Conservation (phyloP, 37 sponge, comb jelly and placozoan genomes). For the Crambe crambe region DNA sequence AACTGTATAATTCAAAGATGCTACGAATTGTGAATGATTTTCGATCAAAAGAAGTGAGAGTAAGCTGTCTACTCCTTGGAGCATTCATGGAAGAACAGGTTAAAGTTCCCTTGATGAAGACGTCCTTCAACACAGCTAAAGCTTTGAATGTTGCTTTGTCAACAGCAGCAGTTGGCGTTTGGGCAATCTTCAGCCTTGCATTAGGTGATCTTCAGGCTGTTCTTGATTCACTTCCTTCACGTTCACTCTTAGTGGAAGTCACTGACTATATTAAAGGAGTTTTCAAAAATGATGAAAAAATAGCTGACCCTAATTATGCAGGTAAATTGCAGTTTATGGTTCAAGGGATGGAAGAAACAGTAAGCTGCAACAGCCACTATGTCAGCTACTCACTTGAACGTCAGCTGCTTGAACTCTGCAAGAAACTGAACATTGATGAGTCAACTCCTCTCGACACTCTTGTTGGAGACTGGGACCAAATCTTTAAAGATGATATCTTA, state of each 20-base stretch:
- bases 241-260: slow-evolving; percentile 32
- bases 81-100: slow-evolving; percentile 68
- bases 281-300: neutral
- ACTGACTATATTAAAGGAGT: slow-evolving; percentile 43
- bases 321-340: slow-evolving; percentile 60
- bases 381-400: slow-evolving; percentile 71
- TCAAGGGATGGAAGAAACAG: slow-evolving; percentile 44
- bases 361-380: slow-evolving; percentile 58
- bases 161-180: slow-evolving; percentile 56
- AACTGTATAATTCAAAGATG: slow-evolving; percentile 35
- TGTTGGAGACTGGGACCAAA: slow-evolving; percentile 29
- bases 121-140: slow-evolving; percentile 40
- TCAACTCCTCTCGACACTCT: slow-evolving; percentile 9
- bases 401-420: slow-evolving; percentile 57
- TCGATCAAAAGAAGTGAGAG: slow-evolving; percentile 15
- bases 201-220: slow-evolving; percentile 39
- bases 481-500: slow-evolving; percentile 51
- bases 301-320: slow-evolving; percentile 28
- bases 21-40: slow-evolving; percentile 12
- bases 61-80: slow-evolving; percentile 35
- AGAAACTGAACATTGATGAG: slow-evolving; percentile 14
- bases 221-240: neutral
- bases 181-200: slow-evolving; percentile 55
- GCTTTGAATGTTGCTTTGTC: neutral
- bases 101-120: slow-evolving; percentile 49